These are phyloP conservation scores for Peromyscus melanophrys DNA, from an alignment of 2,797 vertebrate genomes.

Conservation along the genomic window DNA sequence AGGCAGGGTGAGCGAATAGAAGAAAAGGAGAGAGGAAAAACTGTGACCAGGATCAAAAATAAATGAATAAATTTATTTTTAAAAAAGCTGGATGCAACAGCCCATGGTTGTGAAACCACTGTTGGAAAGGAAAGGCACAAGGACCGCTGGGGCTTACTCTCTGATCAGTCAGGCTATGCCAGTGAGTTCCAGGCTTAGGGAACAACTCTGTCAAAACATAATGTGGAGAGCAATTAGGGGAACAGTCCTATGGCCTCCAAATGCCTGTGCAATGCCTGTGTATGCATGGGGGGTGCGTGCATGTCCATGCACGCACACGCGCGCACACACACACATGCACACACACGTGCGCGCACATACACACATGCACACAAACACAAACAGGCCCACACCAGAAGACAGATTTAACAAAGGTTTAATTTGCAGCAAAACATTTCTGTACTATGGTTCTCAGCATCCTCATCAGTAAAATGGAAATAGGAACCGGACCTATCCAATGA, in stretches of 20 bases:
- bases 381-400: background rate
- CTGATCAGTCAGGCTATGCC: background rate
- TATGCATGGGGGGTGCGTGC: fast-evolving
- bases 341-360: background rate
- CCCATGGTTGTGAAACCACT: background rate
- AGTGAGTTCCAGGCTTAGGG: background rate
- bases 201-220: background rate
- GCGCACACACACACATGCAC: fast-evolving
- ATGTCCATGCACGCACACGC: too few relatives aligned
- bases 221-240: background rate
- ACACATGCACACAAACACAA: background rate
- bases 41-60: background rate
- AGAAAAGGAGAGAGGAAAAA: background rate
- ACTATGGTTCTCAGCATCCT: background rate
- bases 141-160: too few relatives aligned
- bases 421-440: background rate
- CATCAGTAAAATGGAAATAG: background rate
- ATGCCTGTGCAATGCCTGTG: background rate
- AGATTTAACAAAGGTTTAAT: background rate
- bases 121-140: background rate
- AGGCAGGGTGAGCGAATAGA: background rate
- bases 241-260: background rate
- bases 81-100: background rate
- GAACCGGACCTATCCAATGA: background rate
- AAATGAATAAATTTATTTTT: background rate